Conservation (phyloP, 2,113 vertebrate genomes). For the Tiliqua scincoides region DNA sequence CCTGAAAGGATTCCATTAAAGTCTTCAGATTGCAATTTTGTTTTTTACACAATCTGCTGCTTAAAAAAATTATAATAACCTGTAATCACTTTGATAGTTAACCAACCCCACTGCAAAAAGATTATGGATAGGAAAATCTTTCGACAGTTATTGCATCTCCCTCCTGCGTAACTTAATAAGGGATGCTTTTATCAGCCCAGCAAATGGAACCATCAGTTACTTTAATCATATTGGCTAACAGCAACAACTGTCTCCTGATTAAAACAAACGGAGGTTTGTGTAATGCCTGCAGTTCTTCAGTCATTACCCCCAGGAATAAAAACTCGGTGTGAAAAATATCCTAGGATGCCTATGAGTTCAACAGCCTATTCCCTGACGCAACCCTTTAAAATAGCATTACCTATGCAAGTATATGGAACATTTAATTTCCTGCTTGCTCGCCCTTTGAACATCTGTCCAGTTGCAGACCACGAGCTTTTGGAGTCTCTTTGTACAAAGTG, state of each 20-base stretch:
- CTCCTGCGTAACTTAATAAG: slow-evolving; percentile 39
- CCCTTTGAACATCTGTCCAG: slow-evolving; percentile 36
- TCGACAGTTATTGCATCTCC: slow-evolving; percentile 55
- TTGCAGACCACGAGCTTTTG: slow-evolving; percentile 16
- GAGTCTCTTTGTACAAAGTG: slow-evolving; percentile 46
- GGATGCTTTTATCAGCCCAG: slow-evolving; percentile 49
- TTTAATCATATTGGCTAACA: slow-evolving; percentile 25
- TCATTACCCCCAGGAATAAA: slow-evolving; percentile 23
- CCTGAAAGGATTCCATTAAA: slow-evolving; percentile 40
- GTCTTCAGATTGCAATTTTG: slow-evolving; percentile 38
- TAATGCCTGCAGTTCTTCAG: slow-evolving; percentile 17
- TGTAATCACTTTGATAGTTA: slow-evolving; percentile 21
- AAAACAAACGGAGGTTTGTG: slow-evolving; percentile 23
- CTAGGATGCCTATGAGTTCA: slow-evolving; percentile 41
- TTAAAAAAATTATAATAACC: slow-evolving; percentile 27
- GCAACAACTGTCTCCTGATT: slow-evolving; percentile 39
- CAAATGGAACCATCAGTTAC: slow-evolving; percentile 33
- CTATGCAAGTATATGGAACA: slow-evolving; percentile 61
- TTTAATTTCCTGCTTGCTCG: slow-evolving; percentile 56
- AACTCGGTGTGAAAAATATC: neutral
- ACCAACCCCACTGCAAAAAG: slow-evolving; percentile 54
- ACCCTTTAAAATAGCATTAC: slow-evolving; percentile 51
- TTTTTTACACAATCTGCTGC: slow-evolving; percentile 33
- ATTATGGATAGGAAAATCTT: slow-evolving; percentile 50
- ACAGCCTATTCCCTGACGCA: slow-evolving; percentile 35